Evolutionary conservation across 2,113 vertebrate species (phyloP).

Genomic region (Phrynosoma blainvillii): DNA sequence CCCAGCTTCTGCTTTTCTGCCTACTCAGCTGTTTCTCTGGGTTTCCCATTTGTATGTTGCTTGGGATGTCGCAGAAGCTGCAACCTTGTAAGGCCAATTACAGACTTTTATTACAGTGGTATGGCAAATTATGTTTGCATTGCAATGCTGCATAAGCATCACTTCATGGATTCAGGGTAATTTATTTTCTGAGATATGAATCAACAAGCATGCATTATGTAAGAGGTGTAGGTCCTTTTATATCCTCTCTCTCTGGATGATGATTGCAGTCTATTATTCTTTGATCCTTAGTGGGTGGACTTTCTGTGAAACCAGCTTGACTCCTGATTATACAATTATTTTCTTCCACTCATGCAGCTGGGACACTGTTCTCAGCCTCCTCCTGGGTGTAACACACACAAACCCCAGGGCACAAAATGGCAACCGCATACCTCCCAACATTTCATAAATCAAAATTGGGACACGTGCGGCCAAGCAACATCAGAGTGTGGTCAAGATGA

Average conservation of each 20-base stretch:
- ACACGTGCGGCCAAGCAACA: too few relatives aligned
- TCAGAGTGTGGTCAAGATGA: too few relatives aligned
- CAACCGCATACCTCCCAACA: too few relatives aligned
- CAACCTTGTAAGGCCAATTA: constrained; percentile 60
- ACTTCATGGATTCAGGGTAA: constrained; percentile 48
- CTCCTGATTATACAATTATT: constrained; percentile 44
- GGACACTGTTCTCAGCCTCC: constrained; percentile 51
- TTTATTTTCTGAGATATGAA: constrained; percentile 53
- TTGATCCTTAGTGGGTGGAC: constrained; percentile 53
- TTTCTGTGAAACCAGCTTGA: constrained; percentile 64
- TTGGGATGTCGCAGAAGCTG: constrained; percentile 58
- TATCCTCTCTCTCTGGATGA: constrained; percentile 39
- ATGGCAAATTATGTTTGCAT: constrained; percentile 50
- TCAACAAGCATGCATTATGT: constrained; percentile 58
- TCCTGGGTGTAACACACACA: constrained; percentile 20
- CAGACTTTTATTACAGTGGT: constrained; percentile 59
- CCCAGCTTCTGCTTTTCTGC: neutral
- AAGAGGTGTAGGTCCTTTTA: constrained; percentile 58
- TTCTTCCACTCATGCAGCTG: constrained; percentile 48
- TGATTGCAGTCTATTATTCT: constrained; percentile 59
- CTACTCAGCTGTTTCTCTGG: neutral
- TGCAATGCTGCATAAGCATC: constrained; percentile 40
- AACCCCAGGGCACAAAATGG: neutral
- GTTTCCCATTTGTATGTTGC: constrained; percentile 34
- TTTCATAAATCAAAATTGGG: too few relatives aligned